phyloP scores from a whole-genome alignment of 2,797 vertebrate species.

The Sebastes baramenuke region DNA sequence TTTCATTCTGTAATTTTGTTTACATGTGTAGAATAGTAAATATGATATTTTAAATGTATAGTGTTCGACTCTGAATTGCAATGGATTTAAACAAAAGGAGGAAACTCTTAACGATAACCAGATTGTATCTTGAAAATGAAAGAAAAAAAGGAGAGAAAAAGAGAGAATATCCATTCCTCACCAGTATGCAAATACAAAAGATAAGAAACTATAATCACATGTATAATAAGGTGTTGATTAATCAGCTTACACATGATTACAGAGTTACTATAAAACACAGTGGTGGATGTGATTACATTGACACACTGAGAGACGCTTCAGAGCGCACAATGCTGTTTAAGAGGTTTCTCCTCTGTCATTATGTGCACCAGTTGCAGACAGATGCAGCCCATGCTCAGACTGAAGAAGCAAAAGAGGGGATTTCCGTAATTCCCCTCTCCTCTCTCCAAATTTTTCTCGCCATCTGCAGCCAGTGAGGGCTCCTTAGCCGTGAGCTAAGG shows the following conservation, averaged over 20 bases:
- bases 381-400: conserved; percentile 21
- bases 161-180: neutral
- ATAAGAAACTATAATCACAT: conserved; percentile 11
- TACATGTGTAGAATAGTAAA: neutral
- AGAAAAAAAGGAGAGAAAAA: neutral
- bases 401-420: conserved; percentile 58
- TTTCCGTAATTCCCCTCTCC: conserved; percentile 58
- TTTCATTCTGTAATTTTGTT: neutral
- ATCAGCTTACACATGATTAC: conserved; percentile 36
- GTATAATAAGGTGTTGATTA: conserved; percentile 18
- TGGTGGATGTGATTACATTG: conserved; percentile 41
- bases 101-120: neutral
- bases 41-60: neutral
- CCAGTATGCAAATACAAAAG: neutral
- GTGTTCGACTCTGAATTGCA: neutral
- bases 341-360: conserved; percentile 68
- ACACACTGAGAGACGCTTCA: conserved; percentile 16
- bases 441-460: conserved; percentile 18
- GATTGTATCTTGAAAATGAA: neutral
- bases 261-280: conserved; percentile 25
- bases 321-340: conserved; percentile 28
- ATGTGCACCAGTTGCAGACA: conserved; percentile 43
- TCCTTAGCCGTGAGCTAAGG: conserved; percentile 35
- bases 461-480: conserved; percentile 44
- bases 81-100: neutral